A percentile compares a stretch with the other conserved stretches of the same genome.
These are phyloP conservation scores for Cacoxenus indagator DNA, from an alignment of 2,888 invertebrate genomes.

Conservation along the genomic window DNA sequence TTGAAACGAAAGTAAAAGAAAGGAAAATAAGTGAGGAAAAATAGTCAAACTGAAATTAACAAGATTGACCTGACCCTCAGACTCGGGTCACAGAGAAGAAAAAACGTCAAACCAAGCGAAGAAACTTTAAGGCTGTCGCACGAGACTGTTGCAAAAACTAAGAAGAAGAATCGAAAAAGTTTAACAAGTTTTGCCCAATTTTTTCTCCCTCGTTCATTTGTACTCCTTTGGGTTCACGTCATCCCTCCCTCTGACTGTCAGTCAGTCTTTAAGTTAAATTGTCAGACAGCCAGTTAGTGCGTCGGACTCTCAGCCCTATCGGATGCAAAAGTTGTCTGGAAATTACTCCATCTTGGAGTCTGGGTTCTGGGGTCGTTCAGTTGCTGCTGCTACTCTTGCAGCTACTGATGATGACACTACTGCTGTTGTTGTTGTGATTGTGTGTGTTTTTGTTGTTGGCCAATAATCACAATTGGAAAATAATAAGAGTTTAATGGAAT, in stretches of 20 bases:
- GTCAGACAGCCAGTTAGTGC: neutral
- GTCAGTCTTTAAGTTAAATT: constrained; percentile 2
- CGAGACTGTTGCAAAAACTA: neutral
- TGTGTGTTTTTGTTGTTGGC: neutral
- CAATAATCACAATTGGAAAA: constrained; percentile 44
- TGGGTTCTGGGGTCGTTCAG: neutral
- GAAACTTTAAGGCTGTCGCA: neutral
- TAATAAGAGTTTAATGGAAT: constrained; percentile 47
- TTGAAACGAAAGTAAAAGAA: neutral
- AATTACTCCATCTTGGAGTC: neutral
- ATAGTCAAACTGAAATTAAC: constrained; percentile 50
- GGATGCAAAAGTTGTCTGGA: neutral
- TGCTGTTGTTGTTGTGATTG: neutral
- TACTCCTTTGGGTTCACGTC: constrained; percentile 6
- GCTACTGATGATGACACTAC: neutral
- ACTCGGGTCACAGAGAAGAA: constrained; percentile 27
- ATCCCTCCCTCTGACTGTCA: neutral
- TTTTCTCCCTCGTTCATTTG: neutral
- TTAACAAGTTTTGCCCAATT: constrained; percentile 25
- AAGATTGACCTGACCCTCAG: constrained; percentile 56
- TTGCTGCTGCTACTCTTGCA: neutral
- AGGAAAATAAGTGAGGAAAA: neutral
- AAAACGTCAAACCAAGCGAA: neutral
- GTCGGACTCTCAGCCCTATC: neutral
- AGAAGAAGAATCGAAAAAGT: constrained; percentile 30